Percentiles rank a stretch among this genome's conserved stretches.
Conservation (phyloP, 2,113 vertebrate species). For the Eulemur macaco region DNA sequence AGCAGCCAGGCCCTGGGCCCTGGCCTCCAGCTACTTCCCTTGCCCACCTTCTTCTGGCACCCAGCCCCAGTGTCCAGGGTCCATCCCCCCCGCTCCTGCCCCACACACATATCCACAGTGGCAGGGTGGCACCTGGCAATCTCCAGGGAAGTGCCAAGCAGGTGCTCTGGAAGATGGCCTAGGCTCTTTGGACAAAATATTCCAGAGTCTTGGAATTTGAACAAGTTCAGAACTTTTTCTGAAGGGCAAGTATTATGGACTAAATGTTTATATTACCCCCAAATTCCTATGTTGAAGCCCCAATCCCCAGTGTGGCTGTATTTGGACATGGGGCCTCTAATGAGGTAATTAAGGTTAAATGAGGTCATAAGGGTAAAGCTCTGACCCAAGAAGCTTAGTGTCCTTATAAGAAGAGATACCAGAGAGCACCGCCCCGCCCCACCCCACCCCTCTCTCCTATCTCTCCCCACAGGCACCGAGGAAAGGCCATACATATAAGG, state of each 20-base stretch:
- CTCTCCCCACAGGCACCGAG: neutral
- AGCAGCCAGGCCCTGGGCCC: neutral
- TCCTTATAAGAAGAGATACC: neutral
- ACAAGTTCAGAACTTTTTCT: neutral
- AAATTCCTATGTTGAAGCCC: neutral
- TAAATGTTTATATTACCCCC: neutral
- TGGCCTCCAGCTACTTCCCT: neutral
- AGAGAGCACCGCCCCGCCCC: neutral
- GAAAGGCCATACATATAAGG: neutral
- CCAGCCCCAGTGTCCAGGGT: neutral
- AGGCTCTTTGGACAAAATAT: neutral
- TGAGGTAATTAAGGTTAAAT: neutral
- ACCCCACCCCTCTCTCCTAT: neutral
- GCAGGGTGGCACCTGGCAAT: neutral
- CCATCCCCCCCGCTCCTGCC: accelerated
- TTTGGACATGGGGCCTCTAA: neutral
- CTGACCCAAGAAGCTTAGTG: neutral
- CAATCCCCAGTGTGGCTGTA: neutral
- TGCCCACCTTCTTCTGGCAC: neutral
- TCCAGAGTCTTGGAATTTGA: neutral
- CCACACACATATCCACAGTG: neutral
- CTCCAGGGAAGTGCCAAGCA: neutral
- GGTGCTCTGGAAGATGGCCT: neutral
- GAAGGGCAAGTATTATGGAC: neutral
- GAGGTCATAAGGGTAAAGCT: neutral